Percentiles rank a stretch among this genome's conserved stretches.
Conservation (phyloP, 2,797 vertebrate species). For the Ceyx erithaca region DNA sequence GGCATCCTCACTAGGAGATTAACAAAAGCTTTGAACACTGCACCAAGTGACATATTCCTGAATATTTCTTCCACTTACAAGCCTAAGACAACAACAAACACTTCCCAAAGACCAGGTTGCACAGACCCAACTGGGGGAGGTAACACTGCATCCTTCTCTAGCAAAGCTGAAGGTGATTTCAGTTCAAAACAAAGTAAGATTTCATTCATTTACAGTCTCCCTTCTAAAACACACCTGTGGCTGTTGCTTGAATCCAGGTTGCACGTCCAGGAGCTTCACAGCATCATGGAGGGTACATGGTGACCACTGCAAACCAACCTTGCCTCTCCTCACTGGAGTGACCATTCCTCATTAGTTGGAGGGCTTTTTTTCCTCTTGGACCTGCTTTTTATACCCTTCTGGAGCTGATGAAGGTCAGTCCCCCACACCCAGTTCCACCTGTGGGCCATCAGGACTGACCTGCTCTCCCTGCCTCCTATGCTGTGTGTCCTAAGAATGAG, state of each 20-base stretch:
- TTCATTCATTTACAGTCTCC: neutral
- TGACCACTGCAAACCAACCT: neutral
- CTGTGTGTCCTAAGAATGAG: neutral
- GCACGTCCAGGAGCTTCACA: fast-evolving
- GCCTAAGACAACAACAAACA: neutral
- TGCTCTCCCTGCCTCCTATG: neutral
- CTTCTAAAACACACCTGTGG: neutral
- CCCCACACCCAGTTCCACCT: neutral
- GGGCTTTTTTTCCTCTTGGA: neutral
- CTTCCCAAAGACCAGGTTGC: neutral
- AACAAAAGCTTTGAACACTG: neutral
- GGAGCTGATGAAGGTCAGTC: neutral
- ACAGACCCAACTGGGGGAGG: neutral
- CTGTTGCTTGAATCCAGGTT: neutral
- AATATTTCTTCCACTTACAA: neutral
- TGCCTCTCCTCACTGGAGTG: fast-evolving
- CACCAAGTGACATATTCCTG: neutral
- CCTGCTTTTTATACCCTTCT: neutral
- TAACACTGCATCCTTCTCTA: neutral
- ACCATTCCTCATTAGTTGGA: fast-evolving
- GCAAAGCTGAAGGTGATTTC: neutral
- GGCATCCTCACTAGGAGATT: neutral
- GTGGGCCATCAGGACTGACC: neutral
- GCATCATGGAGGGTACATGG: fast-evolving
- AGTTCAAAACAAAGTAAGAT: neutral